phyloP scores from a whole-genome alignment of 2,888 invertebrate genomes.

The Drosophila nigritarsus region DNA sequence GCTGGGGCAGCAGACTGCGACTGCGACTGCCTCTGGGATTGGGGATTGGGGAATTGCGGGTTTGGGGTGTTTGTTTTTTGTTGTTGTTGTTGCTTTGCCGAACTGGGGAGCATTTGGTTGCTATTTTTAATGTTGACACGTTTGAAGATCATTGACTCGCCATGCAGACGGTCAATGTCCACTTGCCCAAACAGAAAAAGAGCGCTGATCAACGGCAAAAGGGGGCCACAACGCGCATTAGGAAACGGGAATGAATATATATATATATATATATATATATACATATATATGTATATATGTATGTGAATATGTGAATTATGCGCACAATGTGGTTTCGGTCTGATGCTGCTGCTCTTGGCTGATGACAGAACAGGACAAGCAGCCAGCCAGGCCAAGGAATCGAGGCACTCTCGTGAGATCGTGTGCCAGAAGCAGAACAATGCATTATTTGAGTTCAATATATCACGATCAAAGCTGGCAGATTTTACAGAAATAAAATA shows the following conservation, averaged over 20 bases:
- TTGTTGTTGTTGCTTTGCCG: neutral
- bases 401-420: slow-evolving; percentile 51
- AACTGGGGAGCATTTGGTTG: slow-evolving; percentile 66
- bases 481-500: slow-evolving; percentile 4
- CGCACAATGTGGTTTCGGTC: slow-evolving; percentile 60
- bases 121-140: slow-evolving; percentile 80
- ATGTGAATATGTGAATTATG: slow-evolving; percentile 70
- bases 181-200: slow-evolving; percentile 55
- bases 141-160: slow-evolving; percentile 79
- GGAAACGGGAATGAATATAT: slow-evolving; percentile 40
- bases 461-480: slow-evolving; percentile 56
- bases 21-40: slow-evolving; percentile 21
- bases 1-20: slow-evolving; percentile 44
- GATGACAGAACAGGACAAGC: slow-evolving; percentile 50
- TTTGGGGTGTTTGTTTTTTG: neutral
- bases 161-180: slow-evolving; percentile 76
- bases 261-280: neutral
- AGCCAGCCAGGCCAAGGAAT: slow-evolving; percentile 24
- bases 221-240: slow-evolving; percentile 11
- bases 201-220: slow-evolving; percentile 16
- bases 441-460: slow-evolving; percentile 60
- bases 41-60: slow-evolving; percentile 17
- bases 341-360: slow-evolving; percentile 29
- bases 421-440: slow-evolving; percentile 64
- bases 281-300: neutral